Evolutionary conservation across 2,797 vertebrate genomes (phyloP).

Genomic region (Catostomus latipinnis): DNA sequence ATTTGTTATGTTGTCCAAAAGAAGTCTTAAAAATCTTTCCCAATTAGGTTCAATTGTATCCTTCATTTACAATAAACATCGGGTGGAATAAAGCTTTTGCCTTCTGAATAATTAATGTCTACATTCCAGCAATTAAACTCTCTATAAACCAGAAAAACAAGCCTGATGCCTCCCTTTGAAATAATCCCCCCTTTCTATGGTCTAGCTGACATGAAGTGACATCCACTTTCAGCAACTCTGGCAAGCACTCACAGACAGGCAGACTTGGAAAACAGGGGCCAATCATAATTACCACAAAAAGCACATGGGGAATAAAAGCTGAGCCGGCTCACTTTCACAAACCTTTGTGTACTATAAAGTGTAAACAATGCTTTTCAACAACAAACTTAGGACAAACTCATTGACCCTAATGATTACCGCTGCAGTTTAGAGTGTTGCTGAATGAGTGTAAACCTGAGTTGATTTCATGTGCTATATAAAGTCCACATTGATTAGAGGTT

Average conservation of each 20-base stretch:
- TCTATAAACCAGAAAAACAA: slow-evolving; percentile 51
- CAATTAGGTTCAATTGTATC: background rate
- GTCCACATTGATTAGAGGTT: background rate
- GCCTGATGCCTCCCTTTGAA: slow-evolving; percentile 32
- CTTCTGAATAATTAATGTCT: slow-evolving; percentile 14
- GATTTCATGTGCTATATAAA: background rate
- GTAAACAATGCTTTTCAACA: slow-evolving; percentile 15
- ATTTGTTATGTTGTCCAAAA: background rate
- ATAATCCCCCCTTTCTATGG: slow-evolving; percentile 46
- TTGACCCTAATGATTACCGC: background rate
- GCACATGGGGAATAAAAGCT: slow-evolving; percentile 52
- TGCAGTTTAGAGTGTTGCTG: too few relatives aligned
- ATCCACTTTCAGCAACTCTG: slow-evolving; percentile 26
- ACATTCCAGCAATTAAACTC: slow-evolving; percentile 59
- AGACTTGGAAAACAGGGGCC: background rate
- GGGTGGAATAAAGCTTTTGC: slow-evolving; percentile 29
- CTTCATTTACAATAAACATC: slow-evolving; percentile 21
- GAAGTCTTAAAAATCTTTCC: background rate
- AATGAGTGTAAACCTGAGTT: background rate
- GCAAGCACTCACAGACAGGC: slow-evolving; percentile 35
- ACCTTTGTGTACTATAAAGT: slow-evolving; percentile 3
- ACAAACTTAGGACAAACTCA: slow-evolving; percentile 7
- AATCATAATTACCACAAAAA: slow-evolving; percentile 45
- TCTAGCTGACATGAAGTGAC: slow-evolving; percentile 40
- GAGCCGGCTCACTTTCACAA: slow-evolving; percentile 27